A percentile compares a stretch with the other conserved stretches of the same genome.
Evolutionary conservation across 2,888 invertebrate genomes (phyloP).

Genomic region (Amblyjoppa fuscipennis): DNA sequence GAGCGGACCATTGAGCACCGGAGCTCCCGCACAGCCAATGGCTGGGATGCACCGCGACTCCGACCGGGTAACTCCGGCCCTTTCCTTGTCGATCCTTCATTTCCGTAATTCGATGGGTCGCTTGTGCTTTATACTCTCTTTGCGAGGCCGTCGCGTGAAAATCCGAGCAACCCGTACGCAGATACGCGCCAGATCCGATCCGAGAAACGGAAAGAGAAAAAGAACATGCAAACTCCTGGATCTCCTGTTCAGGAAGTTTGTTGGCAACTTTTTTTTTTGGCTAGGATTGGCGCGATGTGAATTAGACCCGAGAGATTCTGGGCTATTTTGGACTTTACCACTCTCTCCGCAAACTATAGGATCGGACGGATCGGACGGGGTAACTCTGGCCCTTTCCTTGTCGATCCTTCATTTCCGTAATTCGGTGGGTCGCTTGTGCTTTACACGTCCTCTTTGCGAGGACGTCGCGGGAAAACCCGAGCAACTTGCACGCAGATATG

Average conservation of each 20-base stretch:
- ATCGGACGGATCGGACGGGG: conserved; percentile 22
- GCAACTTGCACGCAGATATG: neutral
- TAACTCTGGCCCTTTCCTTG: conserved; percentile 43
- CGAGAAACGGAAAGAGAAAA: neutral
- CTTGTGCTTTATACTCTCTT: conserved; percentile 25
- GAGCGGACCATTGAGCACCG: conserved; percentile 50
- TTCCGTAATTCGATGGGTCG: conserved; percentile 55
- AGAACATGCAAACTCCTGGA: neutral
- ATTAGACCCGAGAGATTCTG: too few species aligned
- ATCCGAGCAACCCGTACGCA: neutral
- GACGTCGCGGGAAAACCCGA: conserved; percentile 11
- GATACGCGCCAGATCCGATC: neutral
- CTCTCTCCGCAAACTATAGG: too few species aligned
- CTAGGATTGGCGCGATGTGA: too few species aligned
- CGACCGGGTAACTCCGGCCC: conserved; percentile 40
- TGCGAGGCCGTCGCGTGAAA: conserved; percentile 23
- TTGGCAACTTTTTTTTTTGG: too few species aligned
- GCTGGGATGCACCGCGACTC: conserved; percentile 50
- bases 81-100: conserved; percentile 59
- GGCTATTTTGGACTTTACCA: too few species aligned
- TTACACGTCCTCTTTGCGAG: conserved; percentile 30
- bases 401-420: conserved; percentile 59
- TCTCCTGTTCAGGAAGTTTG: neutral
- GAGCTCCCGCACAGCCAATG: conserved; percentile 37
- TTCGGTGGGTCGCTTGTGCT: conserved; percentile 39